Conservation (phyloP, 2,113 vertebrate species). For the Rhegmatorhina hoffmannsi region DNA sequence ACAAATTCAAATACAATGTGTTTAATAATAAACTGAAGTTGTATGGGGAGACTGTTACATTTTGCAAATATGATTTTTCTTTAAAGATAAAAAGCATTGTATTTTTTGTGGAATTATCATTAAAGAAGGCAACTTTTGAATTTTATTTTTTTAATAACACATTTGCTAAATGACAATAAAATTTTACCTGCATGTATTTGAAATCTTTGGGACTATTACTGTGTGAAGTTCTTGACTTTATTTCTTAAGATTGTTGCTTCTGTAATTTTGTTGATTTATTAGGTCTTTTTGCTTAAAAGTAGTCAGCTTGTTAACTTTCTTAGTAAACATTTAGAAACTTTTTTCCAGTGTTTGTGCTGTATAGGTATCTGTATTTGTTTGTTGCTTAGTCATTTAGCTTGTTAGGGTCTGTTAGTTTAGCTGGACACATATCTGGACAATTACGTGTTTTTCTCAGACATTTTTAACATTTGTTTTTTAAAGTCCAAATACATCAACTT, state of each 20-base stretch:
- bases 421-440: background rate
- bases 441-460: background rate
- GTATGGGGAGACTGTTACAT: background rate
- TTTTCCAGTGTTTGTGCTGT: background rate
- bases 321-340: background rate
- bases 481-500: background rate
- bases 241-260: background rate
- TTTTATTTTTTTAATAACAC: background rate
- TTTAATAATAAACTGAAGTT: background rate
- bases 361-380: background rate
- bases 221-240: background rate
- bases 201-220: background rate
- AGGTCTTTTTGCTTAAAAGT: background rate
- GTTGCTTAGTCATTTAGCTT: background rate
- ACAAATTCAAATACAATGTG: background rate
- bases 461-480: background rate
- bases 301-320: background rate
- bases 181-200: conserved; percentile 6
- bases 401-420: background rate
- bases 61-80: background rate
- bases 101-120: background rate
- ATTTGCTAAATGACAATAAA: conserved; percentile 59
- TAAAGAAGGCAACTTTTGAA: background rate
- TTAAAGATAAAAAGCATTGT: background rate
- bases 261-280: background rate